These are phyloP conservation scores for Arctocebus calabarensis DNA, from an alignment of 2,797 vertebrate genomes.

Conservation along the genomic window DNA sequence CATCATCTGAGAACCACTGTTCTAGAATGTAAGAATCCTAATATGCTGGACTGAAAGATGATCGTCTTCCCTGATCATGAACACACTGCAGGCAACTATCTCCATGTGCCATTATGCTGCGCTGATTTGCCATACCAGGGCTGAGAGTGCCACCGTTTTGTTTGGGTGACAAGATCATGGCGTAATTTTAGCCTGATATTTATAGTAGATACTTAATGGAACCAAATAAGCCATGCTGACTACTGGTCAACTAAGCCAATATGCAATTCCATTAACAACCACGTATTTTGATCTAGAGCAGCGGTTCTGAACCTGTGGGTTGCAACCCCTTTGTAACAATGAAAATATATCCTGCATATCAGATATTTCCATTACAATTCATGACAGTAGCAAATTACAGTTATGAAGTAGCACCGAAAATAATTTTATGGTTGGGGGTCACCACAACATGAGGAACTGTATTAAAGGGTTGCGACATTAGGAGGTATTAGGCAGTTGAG, in stretches of 20 bases:
- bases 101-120: not conserved
- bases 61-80: not conserved
- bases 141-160: not conserved
- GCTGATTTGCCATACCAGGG: not conserved
- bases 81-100: not conserved
- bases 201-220: not conserved
- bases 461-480: too few species aligned
- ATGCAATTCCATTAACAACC: not conserved
- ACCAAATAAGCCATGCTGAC: not conserved
- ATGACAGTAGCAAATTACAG: too few species aligned
- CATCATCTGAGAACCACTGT: not conserved
- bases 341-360: too few species aligned
- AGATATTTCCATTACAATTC: too few species aligned
- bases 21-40: not conserved
- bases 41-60: not conserved
- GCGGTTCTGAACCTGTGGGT: too few species aligned
- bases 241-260: not conserved
- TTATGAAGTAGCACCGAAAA: too few species aligned
- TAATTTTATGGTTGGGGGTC: too few species aligned
- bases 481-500: too few species aligned
- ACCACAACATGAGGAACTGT: too few species aligned
- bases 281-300: not conserved
- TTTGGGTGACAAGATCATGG: not conserved
- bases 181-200: not conserved
- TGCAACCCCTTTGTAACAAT: too few species aligned